phyloP scores from a whole-genome alignment of 2,888 invertebrate species.

The Apeira syringaria region DNA sequence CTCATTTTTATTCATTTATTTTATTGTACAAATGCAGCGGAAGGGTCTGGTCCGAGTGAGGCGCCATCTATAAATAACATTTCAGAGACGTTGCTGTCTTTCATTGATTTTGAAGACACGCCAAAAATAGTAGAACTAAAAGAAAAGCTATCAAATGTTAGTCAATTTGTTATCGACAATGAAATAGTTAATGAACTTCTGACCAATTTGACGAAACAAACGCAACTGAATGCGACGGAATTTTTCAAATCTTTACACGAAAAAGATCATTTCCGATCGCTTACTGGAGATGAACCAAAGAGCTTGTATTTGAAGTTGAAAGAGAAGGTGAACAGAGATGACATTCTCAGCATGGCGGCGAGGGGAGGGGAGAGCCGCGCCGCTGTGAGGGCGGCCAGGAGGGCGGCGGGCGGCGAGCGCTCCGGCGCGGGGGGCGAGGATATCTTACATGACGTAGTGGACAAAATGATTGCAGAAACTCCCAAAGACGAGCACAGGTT shows the following conservation, averaged over 20 bases:
- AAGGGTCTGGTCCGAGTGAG: slow-evolving; percentile 12
- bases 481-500: slow-evolving; percentile 57
- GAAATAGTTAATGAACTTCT: slow-evolving; percentile 45
- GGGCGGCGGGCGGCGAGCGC: slow-evolving; percentile 41
- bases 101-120: slow-evolving; percentile 22
- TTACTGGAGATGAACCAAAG: slow-evolving; percentile 45
- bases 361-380: slow-evolving; percentile 37
- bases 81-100: slow-evolving; percentile 16
- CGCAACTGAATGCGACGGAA: slow-evolving; percentile 54
- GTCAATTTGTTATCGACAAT: slow-evolving; percentile 51
- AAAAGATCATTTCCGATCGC: slow-evolving; percentile 50
- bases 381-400: slow-evolving; percentile 51
- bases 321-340: slow-evolving; percentile 68
- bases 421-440: slow-evolving; percentile 34
- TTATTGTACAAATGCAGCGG: slow-evolving; percentile 13
- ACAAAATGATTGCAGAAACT: slow-evolving; percentile 56
- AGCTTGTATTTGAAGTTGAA: slow-evolving; percentile 64
- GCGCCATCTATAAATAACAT: slow-evolving; percentile 17
- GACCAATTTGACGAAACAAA: slow-evolving; percentile 45
- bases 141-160: slow-evolving; percentile 53
- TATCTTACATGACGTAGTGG: slow-evolving; percentile 51
- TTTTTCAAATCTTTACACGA: slow-evolving; percentile 59
- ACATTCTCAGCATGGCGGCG: slow-evolving; percentile 52
- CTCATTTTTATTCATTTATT: no score
- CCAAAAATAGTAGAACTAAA: slow-evolving; percentile 51